Evolutionary conservation across 2,113 vertebrate genomes (phyloP), one percentile per base, ranked within the genome.

Genomic region (Lagopus muta): DNA sequence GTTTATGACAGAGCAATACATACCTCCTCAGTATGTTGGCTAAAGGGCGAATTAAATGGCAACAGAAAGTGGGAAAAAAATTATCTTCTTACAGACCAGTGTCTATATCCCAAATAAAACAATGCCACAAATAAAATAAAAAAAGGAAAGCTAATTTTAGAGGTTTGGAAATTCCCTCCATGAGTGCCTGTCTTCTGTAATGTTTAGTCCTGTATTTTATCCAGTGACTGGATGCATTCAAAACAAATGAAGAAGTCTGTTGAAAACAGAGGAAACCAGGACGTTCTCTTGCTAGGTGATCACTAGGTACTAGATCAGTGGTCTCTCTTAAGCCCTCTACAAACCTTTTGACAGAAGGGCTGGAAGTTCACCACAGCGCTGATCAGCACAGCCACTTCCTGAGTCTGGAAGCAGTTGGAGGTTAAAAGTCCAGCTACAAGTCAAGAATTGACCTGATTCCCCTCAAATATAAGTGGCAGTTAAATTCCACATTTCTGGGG

Each of bases 401-500:
- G 48, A 75, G 54, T 43, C 21, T 84, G 30, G 6, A 92, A 72
- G 47, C 42, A 48, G n/a, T 58, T 82, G 24, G n/a, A 79, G 28
- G 27, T 87, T 87, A 54, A 69, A 92, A 67, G 50, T 36, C 43
- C 28, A 55, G 22, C 77, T 84, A 24, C 38, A 69, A 38, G 30
- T 62, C 48, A 94, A 76, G 62, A 92, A 54, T 21, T 66, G 27
- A 28, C 13, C 28, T 20, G n/a, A 36, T 50, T 88, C 54, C 84
- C 48, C 78, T 75, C 72, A 32, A 86, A 91, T 67, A 82, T 22
- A 86, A 86, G 42, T 50, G 42, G 55, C 85, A 88, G 85, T 83
- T 95, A 82, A 88, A 55, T 76, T 77, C 71, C 66, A 50, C 55
- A 45, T 62, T 91, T 79, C 79, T 83, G 79, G 38, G 75, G 76